phyloP scores from a whole-genome alignment of 2,797 vertebrate species.

The Macropodus opercularis region DNA sequence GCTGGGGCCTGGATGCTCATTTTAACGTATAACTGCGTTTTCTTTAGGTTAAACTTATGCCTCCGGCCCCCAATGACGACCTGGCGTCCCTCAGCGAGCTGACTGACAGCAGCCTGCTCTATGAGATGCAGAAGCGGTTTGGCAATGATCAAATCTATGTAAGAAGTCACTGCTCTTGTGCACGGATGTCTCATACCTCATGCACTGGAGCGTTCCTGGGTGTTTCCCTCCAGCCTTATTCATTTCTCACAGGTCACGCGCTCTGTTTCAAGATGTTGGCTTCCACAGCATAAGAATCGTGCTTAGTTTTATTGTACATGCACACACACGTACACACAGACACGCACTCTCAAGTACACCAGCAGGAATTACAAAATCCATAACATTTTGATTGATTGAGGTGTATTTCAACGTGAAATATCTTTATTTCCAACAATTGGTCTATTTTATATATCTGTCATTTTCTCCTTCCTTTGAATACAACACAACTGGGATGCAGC shows the following conservation, averaged over 20 bases:
- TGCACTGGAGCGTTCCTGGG: constrained; percentile 16
- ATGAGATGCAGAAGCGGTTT: constrained; percentile 97
- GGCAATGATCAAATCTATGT: constrained; percentile 96
- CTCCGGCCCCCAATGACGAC: constrained; percentile 95
- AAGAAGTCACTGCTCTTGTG: constrained; percentile 61
- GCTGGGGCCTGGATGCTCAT: too few species aligned
- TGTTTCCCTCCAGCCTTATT: constrained; percentile 11
- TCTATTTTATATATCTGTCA: constrained; percentile 40
- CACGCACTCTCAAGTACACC: neutral
- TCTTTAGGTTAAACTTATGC: constrained; percentile 91
- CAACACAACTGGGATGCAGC: constrained; percentile 44
- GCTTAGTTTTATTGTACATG: neutral
- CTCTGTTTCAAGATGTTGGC: constrained; percentile 15
- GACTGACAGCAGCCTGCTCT: constrained; percentile 92
- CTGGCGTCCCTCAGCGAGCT: constrained; percentile 94
- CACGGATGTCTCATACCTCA: too few species aligned
- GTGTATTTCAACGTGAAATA: constrained; percentile 49
- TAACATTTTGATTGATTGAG: constrained; percentile 44
- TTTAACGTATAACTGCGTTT: neutral
- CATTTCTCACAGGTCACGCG: neutral
- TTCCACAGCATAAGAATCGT: neutral
- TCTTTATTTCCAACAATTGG: constrained; percentile 41
- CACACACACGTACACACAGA: neutral
- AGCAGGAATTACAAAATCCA: constrained; percentile 51
- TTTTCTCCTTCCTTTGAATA: constrained; percentile 35